Conservation (phyloP, 2,888 invertebrate genomes). For the Exocentrus adspersus region DNA sequence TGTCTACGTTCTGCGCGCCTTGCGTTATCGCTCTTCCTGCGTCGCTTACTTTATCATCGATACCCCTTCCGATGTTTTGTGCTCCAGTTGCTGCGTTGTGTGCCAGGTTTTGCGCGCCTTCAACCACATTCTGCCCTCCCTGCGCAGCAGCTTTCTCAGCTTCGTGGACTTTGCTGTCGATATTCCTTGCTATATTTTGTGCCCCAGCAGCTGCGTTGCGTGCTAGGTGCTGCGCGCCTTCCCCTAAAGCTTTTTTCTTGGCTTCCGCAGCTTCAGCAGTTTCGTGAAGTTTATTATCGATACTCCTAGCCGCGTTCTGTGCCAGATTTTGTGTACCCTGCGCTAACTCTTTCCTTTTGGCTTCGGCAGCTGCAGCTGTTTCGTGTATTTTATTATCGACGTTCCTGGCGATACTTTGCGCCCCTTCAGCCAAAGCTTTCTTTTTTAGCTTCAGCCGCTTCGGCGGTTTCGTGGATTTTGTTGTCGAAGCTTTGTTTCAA, state of each 20-base stretch:
- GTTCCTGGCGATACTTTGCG: slow-evolving; percentile 28
- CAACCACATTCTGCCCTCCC: neutral
- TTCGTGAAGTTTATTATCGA: slow-evolving; percentile 44
- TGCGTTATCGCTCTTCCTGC: slow-evolving; percentile 20
- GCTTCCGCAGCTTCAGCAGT: slow-evolving; percentile 37
- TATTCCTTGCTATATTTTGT: slow-evolving; percentile 28
- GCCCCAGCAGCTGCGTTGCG: slow-evolving; percentile 19
- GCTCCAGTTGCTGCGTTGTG: slow-evolving; percentile 3
- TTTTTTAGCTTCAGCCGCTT: slow-evolving; percentile 33
- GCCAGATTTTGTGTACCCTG: slow-evolving; percentile 30
- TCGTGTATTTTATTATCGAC: slow-evolving; percentile 56
- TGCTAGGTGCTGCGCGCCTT: slow-evolving; percentile 12
- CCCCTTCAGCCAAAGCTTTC: slow-evolving; percentile 29
- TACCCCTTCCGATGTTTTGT: slow-evolving; percentile 22
- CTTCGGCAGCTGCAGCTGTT: slow-evolving; percentile 39
- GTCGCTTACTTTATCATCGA: slow-evolving; percentile 55
- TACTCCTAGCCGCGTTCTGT: slow-evolving; percentile 31
- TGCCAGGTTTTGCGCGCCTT: slow-evolving; percentile 9
- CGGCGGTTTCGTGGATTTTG: slow-evolving; percentile 27
- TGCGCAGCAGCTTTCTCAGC: slow-evolving; percentile 35
- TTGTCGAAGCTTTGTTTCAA: slow-evolving; percentile 26
- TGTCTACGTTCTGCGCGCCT: slow-evolving; percentile 9
- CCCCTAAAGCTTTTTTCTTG: neutral
- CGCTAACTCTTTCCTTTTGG: slow-evolving; percentile 32
- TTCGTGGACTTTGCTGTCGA: slow-evolving; percentile 42